Evolutionary conservation across 2,113 vertebrate species (phyloP).

Genomic region (Synchiropus splendidus): DNA sequence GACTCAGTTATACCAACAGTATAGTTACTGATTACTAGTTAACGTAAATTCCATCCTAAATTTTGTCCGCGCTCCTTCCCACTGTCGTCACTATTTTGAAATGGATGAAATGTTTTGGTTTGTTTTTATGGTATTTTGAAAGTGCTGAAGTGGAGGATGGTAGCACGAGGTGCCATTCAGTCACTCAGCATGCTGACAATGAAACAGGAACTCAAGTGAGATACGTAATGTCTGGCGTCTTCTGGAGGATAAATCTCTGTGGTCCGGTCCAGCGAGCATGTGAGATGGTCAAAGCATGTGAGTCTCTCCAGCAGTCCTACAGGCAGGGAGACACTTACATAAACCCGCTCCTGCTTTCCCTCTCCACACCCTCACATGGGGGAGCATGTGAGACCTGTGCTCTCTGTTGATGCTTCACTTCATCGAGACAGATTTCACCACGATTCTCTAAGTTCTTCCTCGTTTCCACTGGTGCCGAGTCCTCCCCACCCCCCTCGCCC

Average conservation of each 20-base stretch:
- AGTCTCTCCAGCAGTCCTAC: slow-evolving; percentile 15
- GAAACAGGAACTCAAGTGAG: slow-evolving; percentile 3
- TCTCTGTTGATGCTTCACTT: slow-evolving; percentile 22
- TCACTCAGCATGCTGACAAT: neutral
- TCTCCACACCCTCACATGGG: slow-evolving; percentile 39
- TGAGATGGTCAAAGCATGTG: too few species aligned
- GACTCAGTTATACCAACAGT: too few species aligned
- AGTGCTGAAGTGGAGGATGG: too few species aligned
- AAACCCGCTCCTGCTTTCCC: slow-evolving; percentile 40
- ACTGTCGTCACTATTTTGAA: too few species aligned
- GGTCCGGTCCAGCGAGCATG: slow-evolving; percentile 5
- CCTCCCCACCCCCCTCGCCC: slow-evolving; percentile 2
- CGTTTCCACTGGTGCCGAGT: neutral
- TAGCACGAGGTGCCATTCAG: too few species aligned
- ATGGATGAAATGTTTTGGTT: too few species aligned
- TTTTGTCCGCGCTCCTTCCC: too few species aligned
- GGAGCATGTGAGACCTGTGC: slow-evolving; percentile 46
- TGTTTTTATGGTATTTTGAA: too few species aligned
- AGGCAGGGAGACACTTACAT: slow-evolving; percentile 55
- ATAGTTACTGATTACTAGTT: too few species aligned
- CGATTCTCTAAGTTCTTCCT: neutral
- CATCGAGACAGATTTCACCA: neutral
- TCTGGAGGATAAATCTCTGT: slow-evolving; percentile 4
- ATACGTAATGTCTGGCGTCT: neutral
- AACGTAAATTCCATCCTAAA: too few species aligned